These are phyloP conservation scores for Pseudopleuronectes americanus DNA, from an alignment of 2,797 vertebrate genomes.

Conservation along the genomic window DNA sequence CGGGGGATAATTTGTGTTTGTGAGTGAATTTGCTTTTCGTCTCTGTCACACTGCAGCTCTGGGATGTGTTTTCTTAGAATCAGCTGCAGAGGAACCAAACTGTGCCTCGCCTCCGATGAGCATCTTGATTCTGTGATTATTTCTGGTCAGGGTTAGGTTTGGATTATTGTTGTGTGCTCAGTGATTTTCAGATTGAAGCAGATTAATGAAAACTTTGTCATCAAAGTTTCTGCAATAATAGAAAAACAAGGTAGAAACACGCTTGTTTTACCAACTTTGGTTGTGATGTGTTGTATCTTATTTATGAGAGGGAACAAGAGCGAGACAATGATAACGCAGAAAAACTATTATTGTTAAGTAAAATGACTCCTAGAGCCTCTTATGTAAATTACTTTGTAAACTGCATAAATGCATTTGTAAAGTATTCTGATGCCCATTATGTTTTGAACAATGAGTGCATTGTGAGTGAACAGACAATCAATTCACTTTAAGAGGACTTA, in stretches of 20 bases:
- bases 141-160: conserved; percentile 36
- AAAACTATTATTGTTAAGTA: conserved; percentile 30
- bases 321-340: background rate
- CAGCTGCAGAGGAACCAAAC: conserved; percentile 31
- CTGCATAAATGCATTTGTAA: conserved; percentile 32
- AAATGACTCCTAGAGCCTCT: conserved; percentile 9
- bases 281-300: background rate
- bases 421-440: conserved; percentile 45
- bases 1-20: conserved; percentile 12
- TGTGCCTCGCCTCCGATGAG: conserved; percentile 32
- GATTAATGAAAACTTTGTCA: conserved; percentile 27
- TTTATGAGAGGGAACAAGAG: background rate
- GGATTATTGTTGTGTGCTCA: conserved; percentile 9
- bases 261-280: background rate
- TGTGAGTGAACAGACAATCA: conserved; percentile 48
- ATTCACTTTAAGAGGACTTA: conserved; percentile 52
- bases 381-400: conserved; percentile 31
- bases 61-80: conserved; percentile 29
- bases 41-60: conserved; percentile 19
- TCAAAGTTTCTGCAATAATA: conserved; percentile 22
- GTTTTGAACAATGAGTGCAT: conserved; percentile 53
- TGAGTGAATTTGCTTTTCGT: conserved; percentile 15
- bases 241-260: background rate
- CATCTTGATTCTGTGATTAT: conserved; percentile 29
- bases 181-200: conserved; percentile 16